Conservation (phyloP, 2,888 invertebrate species). For the Stenchaetothrips biformis region DNA sequence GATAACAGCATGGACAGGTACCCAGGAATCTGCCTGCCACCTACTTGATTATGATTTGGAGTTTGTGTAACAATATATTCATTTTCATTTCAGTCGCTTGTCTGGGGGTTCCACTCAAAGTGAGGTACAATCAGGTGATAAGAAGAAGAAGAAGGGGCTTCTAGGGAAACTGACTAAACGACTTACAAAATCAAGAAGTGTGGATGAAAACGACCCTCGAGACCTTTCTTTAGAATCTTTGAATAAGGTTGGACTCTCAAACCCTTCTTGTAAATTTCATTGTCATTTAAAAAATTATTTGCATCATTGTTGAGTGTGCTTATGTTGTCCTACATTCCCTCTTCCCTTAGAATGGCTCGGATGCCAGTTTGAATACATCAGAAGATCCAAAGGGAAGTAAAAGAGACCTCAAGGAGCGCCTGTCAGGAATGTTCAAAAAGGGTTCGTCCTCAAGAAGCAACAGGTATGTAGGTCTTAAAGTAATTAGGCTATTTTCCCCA, state of each 20-base stretch:
- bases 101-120: slow-evolving; percentile 83
- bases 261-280: slow-evolving; percentile 14
- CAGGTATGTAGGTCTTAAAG: slow-evolving; percentile 49
- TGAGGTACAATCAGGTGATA: slow-evolving; percentile 63
- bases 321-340: slow-evolving; percentile 42
- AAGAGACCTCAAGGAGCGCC: slow-evolving; percentile 70
- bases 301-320: slow-evolving; percentile 38
- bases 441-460: slow-evolving; percentile 61
- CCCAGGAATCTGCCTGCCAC: slow-evolving; percentile 1
- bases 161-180: slow-evolving; percentile 77
- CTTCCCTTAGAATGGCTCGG: slow-evolving; percentile 52
- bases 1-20: slow-evolving; percentile 76
- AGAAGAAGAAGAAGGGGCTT: slow-evolving; percentile 73
- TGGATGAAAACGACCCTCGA: slow-evolving; percentile 56
- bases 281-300: slow-evolving; percentile 20
- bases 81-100: slow-evolving; percentile 55
- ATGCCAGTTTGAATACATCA: slow-evolving; percentile 64
- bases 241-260: slow-evolving; percentile 48
- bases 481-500: too few species aligned
- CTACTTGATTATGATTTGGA: not conserved
- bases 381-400: slow-evolving; percentile 55
- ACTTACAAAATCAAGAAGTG: slow-evolving; percentile 76
- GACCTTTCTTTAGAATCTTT: slow-evolving; percentile 45
- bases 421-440: slow-evolving; percentile 79
- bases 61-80: not conserved